phyloP scores from a whole-genome alignment of 53 echinoderm and acorn worm species.

The Hippasteria phrygiana region DNA sequence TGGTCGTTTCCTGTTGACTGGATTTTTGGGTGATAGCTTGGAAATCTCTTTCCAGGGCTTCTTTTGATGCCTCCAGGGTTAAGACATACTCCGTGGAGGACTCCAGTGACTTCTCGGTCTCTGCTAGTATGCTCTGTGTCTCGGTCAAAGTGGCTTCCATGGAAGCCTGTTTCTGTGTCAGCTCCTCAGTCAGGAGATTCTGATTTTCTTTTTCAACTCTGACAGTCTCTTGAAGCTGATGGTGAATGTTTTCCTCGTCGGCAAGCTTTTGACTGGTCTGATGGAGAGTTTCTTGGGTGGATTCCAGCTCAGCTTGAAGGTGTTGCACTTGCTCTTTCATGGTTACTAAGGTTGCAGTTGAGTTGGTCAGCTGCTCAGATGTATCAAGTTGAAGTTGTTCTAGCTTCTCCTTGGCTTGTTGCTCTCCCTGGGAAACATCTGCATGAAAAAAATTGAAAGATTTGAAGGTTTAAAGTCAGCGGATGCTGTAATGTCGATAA shows the following conservation, averaged over 20 bases:
- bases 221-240: conserved; percentile 54
- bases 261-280: conserved; percentile 30
- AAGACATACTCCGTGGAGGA: conserved; percentile 2
- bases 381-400: conserved; percentile 20
- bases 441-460: neutral
- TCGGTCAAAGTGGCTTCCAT: conserved; percentile 9
- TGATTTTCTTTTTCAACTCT: conserved; percentile 72
- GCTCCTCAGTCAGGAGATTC: conserved; percentile 62
- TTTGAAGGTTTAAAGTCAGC: neutral
- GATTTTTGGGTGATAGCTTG: conserved; percentile 51
- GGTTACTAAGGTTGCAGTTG: conserved; percentile 2
- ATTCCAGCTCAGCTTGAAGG: conserved; percentile 37
- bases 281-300: conserved; percentile 47
- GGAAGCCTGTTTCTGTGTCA: conserved; percentile 37
- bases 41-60: conserved; percentile 30
- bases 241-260: conserved; percentile 32
- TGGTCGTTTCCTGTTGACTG: conserved; percentile 50
- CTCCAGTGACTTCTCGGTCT: conserved; percentile 27
- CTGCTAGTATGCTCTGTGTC: conserved; percentile 33
- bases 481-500: too few relatives aligned
- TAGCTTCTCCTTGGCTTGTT: conserved; percentile 19
- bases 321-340: conserved; percentile 20
- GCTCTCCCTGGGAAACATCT: conserved; percentile 36
- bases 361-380: conserved; percentile 41
- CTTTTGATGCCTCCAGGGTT: conserved; percentile 26